A percentile compares a stretch with the other conserved stretches of the same genome.
Conservation (phyloP, 2,888 invertebrate genomes). For the Tortrix viridana region DNA sequence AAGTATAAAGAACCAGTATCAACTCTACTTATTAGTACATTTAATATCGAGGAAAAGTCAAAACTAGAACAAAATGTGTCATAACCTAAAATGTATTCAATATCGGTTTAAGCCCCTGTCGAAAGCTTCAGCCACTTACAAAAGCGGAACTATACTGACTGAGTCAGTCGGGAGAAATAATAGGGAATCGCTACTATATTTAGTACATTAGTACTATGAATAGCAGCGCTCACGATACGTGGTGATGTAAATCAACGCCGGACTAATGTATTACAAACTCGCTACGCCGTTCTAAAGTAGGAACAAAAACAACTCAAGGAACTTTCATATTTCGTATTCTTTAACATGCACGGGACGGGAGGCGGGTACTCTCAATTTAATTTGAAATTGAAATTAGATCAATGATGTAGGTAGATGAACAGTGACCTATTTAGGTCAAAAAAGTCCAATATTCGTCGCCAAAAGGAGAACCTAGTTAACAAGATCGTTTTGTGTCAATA, state of each 20-base stretch:
- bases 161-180: constrained; percentile 78
- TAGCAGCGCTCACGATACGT: constrained; percentile 77
- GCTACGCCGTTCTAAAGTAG: constrained; percentile 60
- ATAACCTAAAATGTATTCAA: background rate
- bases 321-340: constrained; percentile 41
- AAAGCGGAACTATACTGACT: constrained; percentile 69
- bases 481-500: too few species aligned
- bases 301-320: constrained; percentile 55
- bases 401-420: background rate
- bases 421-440: background rate
- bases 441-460: too few species aligned
- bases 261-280: constrained; percentile 77
- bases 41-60: too few species aligned
- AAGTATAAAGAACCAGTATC: too few species aligned
- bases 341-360: constrained; percentile 11
- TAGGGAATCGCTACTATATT: constrained; percentile 81
- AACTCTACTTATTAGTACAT: too few species aligned
- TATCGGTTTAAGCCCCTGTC: constrained; percentile 13
- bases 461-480: too few species aligned
- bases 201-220: constrained; percentile 81
- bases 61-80: too few species aligned
- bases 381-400: background rate
- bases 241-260: constrained; percentile 79
- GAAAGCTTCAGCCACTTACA: constrained; percentile 49
- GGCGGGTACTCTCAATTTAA: background rate